These are phyloP conservation scores for Carterocephalus palaemon DNA, from an alignment of 2,888 invertebrate genomes.

Conservation along the genomic window DNA sequence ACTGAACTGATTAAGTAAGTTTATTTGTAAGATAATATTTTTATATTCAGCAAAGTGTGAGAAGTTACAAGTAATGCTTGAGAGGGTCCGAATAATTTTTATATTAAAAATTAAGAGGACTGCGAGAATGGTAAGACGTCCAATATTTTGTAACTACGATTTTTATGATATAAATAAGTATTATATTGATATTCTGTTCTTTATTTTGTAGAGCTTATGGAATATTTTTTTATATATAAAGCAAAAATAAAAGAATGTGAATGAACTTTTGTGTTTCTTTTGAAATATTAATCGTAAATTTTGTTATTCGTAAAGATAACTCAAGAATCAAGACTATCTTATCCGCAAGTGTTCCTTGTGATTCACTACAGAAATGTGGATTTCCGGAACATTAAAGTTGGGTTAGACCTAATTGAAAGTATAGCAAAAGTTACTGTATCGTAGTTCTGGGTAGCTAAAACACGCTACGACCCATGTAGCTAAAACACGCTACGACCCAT, in stretches of 20 bases:
- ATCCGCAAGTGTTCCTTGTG: too few species aligned
- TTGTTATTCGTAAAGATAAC: too few species aligned
- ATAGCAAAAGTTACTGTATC: too few species aligned
- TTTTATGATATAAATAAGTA: slow-evolving; percentile 64
- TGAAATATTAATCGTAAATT: background rate
- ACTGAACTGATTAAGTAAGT: slow-evolving; percentile 72
- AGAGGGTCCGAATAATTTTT: slow-evolving; percentile 69
- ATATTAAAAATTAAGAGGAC: slow-evolving; percentile 74
- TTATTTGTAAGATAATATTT: slow-evolving; percentile 52
- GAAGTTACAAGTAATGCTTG: slow-evolving; percentile 42
- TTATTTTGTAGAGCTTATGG: slow-evolving; percentile 66
- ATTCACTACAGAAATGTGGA: too few species aligned
- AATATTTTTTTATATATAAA: slow-evolving; percentile 72
- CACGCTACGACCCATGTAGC: too few species aligned
- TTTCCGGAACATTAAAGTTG: too few species aligned
- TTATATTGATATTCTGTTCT: slow-evolving; percentile 72
- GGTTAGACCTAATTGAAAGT: too few species aligned
- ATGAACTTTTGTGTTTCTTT: slow-evolving; percentile 33
- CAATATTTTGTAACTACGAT: slow-evolving; percentile 58
- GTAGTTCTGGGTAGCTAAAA: too few species aligned
- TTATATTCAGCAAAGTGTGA: slow-evolving; percentile 52
- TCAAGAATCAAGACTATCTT: too few species aligned
- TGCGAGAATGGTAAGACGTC: slow-evolving; percentile 67
- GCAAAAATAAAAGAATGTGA: slow-evolving; percentile 68
- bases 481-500: too few species aligned